Evolutionary conservation across 92 coral and sea anemone genomes (phyloP), one percentile per base, ranked within the genome.

Genomic region (Phenganax marumi): DNA sequence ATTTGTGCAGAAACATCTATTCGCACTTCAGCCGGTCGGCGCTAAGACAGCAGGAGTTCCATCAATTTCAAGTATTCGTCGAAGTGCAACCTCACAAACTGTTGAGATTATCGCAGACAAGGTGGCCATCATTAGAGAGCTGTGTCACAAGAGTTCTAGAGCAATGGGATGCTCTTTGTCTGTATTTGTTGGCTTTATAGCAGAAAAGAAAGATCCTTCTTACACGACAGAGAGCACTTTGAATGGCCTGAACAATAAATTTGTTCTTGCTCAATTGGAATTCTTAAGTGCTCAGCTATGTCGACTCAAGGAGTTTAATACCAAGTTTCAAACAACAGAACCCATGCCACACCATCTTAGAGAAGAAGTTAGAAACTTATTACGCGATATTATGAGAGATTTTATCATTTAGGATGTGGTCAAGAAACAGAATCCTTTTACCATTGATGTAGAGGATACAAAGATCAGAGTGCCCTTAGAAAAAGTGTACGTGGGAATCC

Each of bases 161-260:
- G 77, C 90, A 87, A 83, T 83, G 63, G 77, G 90, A 87, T 83
- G 90, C 90, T 77, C 65, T 83, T 25, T 58, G 73, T 52, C 84
- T 79, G 76, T 83, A 60, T 22, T 87, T 87, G 62, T 22, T 13
- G 10, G 50, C 12, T 47, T 72, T 50, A 56, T 72, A 8, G 77
- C 77, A 46, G 77, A 72, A 23, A 19, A 19, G 22, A 50, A 23
- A 72, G 77, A 72, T 48, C 77, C 77, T 48, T 50, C 56, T 11
- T 72, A 72, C 26, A 48, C 77, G 51, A 43, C 51, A 3, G 50
- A 69, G n/a, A 25, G 54, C 8, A 69, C 24, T 17, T 51, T 69
- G 17, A 10, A 43, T 24, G 19, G 75, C 47, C 56, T 72, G 26
- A 72, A 48, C 77, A 72, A 72, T 56, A 72, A 46, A 23, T 72